Evolutionary conservation across 2,888 invertebrate genomes (phyloP), one percentile per base, ranked within the genome.

Genomic region (Yponomeuta sedellus): DNA sequence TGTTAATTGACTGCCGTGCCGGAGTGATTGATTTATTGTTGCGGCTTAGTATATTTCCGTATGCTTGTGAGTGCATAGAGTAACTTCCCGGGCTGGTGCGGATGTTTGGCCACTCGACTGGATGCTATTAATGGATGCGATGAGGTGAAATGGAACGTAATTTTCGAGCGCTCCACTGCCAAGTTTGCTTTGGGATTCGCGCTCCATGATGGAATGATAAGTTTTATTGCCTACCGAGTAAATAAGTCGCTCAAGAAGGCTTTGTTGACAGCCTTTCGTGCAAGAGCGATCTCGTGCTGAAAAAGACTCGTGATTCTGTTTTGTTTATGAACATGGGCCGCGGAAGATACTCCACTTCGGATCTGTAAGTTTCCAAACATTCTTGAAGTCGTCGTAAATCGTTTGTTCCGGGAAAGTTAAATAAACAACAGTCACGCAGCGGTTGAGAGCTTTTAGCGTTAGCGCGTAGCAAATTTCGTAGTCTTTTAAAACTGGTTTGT

Each of bases 311-410:
- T 67, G 61, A 61, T 64, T 65, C 28, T 64, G 67, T 70, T 74
- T 68, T 70, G 73, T 72, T 62, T 22, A n/a, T 74, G 71, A 85
- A 77, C 76, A 91, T 91, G 90, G 91, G 86, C 72, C 91, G 91
- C 64, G 91, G 90, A 70, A 85, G 91, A 80, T 89, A 85, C 74
- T 90, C 91, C 69, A 86, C 89, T 69, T 90, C 90, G 20, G 90
- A 91, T 74, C 76, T 90, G 90, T 90, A 76, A 91, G 91, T 86
- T 25, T 57, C 25, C 10, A 56, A 12, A 62, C 40, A 64, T 44
- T 39, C 28, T 25, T 64, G 39, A 19, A 44, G 11, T 44, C 62
- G 62, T 39, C 28, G n/a, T 62, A 39, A 39, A n/a, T 62, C 62
- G 11, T 2, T 62, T 62, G 62, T 62, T 16, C 19, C 62, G 28